Evolutionary conservation across 2,888 invertebrate species (phyloP), one percentile per base, ranked within the genome.

Genomic region (Temnothorax unifasciatus): DNA sequence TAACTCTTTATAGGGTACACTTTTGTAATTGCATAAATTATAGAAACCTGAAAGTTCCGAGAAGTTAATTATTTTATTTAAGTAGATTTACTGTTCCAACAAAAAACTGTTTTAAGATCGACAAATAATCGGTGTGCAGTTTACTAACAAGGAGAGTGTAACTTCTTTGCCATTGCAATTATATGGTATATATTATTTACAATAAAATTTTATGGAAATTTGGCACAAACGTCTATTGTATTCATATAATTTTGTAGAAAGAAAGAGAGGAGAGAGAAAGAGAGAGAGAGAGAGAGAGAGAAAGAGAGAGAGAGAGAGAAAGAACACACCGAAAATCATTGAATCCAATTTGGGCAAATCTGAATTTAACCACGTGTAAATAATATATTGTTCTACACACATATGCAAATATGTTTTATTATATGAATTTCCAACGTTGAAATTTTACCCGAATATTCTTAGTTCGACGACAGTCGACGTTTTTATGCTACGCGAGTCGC

Each of bases 1-100:
- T 73, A 73, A 41, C 5, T 73, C 11, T 41, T 57, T 57, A 71
- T 34, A 69, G n/a, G 34, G 13, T 11, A 50, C 50, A 52, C 38
- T 69, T 69, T 50, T 38, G 13, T 21, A 52, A 18, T 38, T 25
- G 41, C 25, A 57, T 57, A 54, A 57, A 38, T 38, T 34, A 52
- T 0, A 29, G n/a, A 50, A 18, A 11, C n/a, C 9, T 18, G 25
- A 41, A 15, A 54, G 5, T 5, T 0, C 4, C 29, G 29, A 29
- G 0, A 54, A n/a, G 15, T 54, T 52, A 38, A 34, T 38, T 71
- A 21, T 13, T 69, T 50, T 34, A 34, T 34, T 34, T 34, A 34
- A 34, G 6, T 34, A 34, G 6, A 34, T 34, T 34, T 34, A 34
- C 4, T 6, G 34, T 34, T 34, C 34, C 34, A 34, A 34, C 34